phyloP scores from a whole-genome alignment of 2,113 vertebrate genomes.

The Aythya baeri region DNA sequence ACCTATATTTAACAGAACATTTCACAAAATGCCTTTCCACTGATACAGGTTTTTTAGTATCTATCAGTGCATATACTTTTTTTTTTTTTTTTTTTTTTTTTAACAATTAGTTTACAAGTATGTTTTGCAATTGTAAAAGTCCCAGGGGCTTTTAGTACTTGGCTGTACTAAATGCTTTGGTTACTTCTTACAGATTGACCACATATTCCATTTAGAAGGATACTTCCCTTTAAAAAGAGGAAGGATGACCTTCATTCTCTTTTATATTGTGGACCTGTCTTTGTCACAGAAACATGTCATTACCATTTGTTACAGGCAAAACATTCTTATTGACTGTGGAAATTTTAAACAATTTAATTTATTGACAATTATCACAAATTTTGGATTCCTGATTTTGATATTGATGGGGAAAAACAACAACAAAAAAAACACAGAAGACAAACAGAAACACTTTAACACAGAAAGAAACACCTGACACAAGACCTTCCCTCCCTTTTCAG shows the following conservation, averaged over 20 bases:
- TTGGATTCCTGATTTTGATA: not conserved
- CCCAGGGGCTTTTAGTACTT: not conserved
- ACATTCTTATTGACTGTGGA: not conserved
- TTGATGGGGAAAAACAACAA: not conserved
- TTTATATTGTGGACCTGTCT: not conserved
- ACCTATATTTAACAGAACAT: not conserved
- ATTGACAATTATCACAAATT: not conserved
- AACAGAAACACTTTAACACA: not conserved
- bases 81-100: not conserved
- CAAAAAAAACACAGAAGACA: not conserved
- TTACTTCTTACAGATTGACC: not conserved
- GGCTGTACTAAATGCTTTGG: not conserved
- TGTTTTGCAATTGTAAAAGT: not conserved
- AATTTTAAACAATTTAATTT: not conserved
- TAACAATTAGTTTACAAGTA: not conserved
- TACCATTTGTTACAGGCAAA: not conserved
- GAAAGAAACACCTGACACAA: not conserved
- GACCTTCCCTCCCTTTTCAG: not conserved
- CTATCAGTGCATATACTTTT: accelerated
- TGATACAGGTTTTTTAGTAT: not conserved
- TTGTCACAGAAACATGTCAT: not conserved
- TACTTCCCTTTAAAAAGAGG: not conserved
- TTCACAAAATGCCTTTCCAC: not conserved
- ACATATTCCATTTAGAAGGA: not conserved
- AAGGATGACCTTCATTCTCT: not conserved